Percentiles rank a stretch among this genome's conserved stretches.
Conservation (phyloP, 2,113 vertebrate species). For the Gambusia affinis region DNA sequence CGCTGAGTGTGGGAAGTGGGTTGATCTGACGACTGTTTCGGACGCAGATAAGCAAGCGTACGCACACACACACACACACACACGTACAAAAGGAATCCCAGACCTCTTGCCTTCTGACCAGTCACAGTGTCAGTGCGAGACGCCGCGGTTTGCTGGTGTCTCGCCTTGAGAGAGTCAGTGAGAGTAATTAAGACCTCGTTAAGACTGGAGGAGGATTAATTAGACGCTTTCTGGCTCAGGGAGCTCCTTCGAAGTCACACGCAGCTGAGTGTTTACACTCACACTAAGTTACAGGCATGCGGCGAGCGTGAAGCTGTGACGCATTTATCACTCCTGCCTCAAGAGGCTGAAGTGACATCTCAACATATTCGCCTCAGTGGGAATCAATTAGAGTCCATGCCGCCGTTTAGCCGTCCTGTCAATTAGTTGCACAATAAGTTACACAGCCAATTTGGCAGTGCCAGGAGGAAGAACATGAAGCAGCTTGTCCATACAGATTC, state of each 20-base stretch:
- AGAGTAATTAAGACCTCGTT: constrained; percentile 74
- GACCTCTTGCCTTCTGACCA: constrained; percentile 72
- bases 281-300: constrained; percentile 6
- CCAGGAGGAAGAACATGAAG: constrained; percentile 10
- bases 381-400: constrained; percentile 65
- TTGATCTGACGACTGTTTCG: constrained; percentile 71
- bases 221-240: constrained; percentile 57
- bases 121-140: constrained; percentile 52
- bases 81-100: constrained; percentile 35
- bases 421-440: constrained; percentile 46
- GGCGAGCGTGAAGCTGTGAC: constrained; percentile 2
- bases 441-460: constrained; percentile 49
- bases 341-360: constrained; percentile 44
- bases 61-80: constrained; percentile 44
- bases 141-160: constrained; percentile 29
- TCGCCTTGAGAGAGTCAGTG: constrained; percentile 71
- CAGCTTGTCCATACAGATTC: background rate
- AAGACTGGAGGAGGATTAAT: constrained; percentile 72
- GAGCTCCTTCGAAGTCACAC: constrained; percentile 40
- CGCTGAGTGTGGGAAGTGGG: constrained; percentile 78
- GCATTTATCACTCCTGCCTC: constrained; percentile 48
- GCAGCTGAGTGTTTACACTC: constrained; percentile 27
- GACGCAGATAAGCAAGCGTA: constrained; percentile 39
- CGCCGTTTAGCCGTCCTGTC: constrained; percentile 36
- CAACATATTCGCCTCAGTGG: constrained; percentile 43